Evolutionary conservation across 2,797 vertebrate genomes (phyloP).

Genomic region (Sebastes iracundus): DNA sequence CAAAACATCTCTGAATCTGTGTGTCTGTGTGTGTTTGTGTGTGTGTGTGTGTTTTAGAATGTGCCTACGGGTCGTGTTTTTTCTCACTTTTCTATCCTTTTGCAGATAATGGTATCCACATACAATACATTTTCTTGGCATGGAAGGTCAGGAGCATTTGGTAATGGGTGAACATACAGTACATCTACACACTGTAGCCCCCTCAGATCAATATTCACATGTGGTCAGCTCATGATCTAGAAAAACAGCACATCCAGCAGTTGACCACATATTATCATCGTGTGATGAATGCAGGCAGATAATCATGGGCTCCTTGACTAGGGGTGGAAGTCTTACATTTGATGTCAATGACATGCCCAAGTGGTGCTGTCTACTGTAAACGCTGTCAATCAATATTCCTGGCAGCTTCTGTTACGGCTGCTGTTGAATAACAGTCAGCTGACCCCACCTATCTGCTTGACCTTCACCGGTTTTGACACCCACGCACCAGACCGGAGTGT

Average conservation of each 20-base stretch:
- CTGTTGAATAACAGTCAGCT: conserved; percentile 60
- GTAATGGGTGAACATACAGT: neutral
- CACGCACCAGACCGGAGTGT: conserved; percentile 25
- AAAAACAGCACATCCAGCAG: conserved; percentile 3
- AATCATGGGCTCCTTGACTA: conserved; percentile 50
- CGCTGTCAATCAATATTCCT: conserved; percentile 66
- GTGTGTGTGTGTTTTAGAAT: neutral
- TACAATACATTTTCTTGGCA: conserved; percentile 6
- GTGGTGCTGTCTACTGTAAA: conserved; percentile 56
- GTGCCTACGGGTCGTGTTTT: neutral
- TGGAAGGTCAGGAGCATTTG: conserved; percentile 18
- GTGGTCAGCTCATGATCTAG: conserved; percentile 20
- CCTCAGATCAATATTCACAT: conserved; percentile 33
- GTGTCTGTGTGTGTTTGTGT: neutral
- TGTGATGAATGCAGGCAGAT: conserved; percentile 53
- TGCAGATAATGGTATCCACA: neutral
- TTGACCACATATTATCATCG: neutral
- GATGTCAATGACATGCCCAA: conserved; percentile 50
- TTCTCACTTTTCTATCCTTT: neutral
- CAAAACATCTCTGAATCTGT: neutral
- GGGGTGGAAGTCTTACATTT: conserved; percentile 50
- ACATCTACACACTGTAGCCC: neutral
- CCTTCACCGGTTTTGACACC: conserved; percentile 62
- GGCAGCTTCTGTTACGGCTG: conserved; percentile 39
- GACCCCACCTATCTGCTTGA: conserved; percentile 63